These are phyloP conservation scores for Crenichthys baileyi DNA, from an alignment of 2,797 vertebrate genomes.

Conservation along the genomic window DNA sequence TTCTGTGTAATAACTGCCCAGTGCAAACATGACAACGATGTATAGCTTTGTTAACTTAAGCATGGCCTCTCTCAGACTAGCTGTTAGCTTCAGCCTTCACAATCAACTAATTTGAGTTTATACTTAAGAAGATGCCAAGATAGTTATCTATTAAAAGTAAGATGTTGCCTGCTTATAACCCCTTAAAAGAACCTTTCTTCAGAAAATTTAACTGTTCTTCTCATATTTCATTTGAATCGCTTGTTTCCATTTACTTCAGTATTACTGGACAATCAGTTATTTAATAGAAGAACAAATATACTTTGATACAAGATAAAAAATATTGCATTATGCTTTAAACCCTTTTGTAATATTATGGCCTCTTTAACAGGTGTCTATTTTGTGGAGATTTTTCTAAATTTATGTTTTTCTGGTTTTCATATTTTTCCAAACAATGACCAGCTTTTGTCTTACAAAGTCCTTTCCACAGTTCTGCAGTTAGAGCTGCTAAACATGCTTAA, in stretches of 20 bases:
- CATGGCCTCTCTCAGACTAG: too few species aligned
- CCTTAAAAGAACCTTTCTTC: neutral
- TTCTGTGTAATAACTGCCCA: too few species aligned
- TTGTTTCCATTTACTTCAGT: neutral
- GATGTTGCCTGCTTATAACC: neutral
- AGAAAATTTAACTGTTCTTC: neutral
- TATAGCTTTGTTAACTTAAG: too few species aligned
- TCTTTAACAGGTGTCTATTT: conserved; percentile 6
- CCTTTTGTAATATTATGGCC: conserved; percentile 15
- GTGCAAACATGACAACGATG: too few species aligned
- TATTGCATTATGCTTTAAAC: neutral
- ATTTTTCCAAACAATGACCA: neutral
- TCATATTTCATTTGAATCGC: neutral
- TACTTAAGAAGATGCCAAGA: neutral
- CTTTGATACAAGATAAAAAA: too few species aligned
- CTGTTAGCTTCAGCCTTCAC: too few species aligned
- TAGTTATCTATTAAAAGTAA: neutral
- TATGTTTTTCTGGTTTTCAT: neutral
- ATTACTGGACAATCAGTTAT: neutral
- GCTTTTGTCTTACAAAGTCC: neutral
- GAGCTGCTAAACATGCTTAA: neutral
- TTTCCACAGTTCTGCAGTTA: neutral
- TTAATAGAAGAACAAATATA: neutral
- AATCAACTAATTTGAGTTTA: neutral
- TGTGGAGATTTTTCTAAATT: neutral